Evolutionary conservation across 2,888 invertebrate genomes (phyloP).

Genomic region (Thecophora atra): DNA sequence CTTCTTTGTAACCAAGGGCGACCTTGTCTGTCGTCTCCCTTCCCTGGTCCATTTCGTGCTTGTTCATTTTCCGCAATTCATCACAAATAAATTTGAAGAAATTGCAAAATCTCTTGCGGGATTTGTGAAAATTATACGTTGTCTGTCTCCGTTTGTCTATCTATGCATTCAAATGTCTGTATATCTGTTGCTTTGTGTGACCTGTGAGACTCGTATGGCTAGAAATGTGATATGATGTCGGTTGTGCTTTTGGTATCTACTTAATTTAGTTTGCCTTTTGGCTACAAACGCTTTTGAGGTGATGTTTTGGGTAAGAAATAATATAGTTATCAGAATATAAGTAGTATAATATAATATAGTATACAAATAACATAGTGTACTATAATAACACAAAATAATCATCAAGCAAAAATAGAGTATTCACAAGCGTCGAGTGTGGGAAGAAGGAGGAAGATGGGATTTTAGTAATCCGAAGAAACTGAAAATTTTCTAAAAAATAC

Average conservation of each 20-base stretch:
- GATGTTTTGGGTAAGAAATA: no score
- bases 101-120: conserved; percentile 20
- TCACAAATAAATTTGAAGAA: conserved; percentile 29
- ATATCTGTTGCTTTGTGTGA: conserved; percentile 1
- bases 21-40: not conserved
- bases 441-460: no score
- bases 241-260: conserved; percentile 4
- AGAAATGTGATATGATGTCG: conserved; percentile 31
- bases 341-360: no score
- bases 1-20: conserved; percentile 16
- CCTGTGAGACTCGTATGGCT: conserved; percentile 3
- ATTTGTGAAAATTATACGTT: conserved; percentile 2
- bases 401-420: no score
- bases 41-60: not conserved
- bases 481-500: no score
- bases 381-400: no score
- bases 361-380: no score
- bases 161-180: not conserved
- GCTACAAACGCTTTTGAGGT: not conserved
- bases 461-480: no score
- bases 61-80: not conserved
- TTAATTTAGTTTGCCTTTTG: not conserved
- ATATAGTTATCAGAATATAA: no score
- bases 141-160: not conserved
- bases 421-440: no score